Percentiles rank a stretch among this genome's conserved stretches.
phyloP scores from a whole-genome alignment of 2,888 invertebrate species.

The Mythimna albipuncta region DNA sequence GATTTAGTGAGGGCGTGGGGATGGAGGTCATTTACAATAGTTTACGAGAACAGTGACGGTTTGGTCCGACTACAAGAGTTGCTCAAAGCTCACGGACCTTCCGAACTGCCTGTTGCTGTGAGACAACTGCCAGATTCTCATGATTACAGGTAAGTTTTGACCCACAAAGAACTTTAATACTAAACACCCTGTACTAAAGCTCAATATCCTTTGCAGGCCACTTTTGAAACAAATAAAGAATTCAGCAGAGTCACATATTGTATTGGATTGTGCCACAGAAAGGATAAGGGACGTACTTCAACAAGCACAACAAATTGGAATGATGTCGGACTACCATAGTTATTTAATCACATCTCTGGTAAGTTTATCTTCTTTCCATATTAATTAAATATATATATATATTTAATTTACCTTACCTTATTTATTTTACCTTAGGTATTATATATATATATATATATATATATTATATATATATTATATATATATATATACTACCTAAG shows the following conservation, averaged over 20 bases:
- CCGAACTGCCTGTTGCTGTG: constrained; percentile 95
- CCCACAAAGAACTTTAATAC: not conserved
- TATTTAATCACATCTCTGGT: constrained; percentile 98
- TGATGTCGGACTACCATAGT: constrained; percentile 99
- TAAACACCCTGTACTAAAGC: constrained; percentile 37
- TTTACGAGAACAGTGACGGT: constrained; percentile 99
- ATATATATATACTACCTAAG: no score
- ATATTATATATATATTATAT: no score
- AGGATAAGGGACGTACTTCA: constrained; percentile 96
- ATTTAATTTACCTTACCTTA: no score
- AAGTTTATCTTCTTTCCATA: constrained; percentile 71
- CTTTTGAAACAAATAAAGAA: constrained; percentile 97
- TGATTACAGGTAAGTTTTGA: constrained; percentile 94
- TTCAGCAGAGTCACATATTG: constrained; percentile 97
- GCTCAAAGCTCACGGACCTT: constrained; percentile 96
- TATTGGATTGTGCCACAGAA: constrained; percentile 96
- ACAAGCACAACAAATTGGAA: constrained; percentile 98
- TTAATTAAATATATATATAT: no score
- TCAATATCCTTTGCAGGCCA: constrained; percentile 91
- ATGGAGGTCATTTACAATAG: constrained; percentile 99
- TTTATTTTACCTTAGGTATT: no score
- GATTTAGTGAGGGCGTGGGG: constrained; percentile 97
- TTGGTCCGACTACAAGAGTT: constrained; percentile 96
- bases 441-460: no score
- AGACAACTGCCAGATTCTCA: constrained; percentile 95